phyloP scores from a whole-genome alignment of 2,113 vertebrate genomes.

The Triplophysa siluroides region DNA sequence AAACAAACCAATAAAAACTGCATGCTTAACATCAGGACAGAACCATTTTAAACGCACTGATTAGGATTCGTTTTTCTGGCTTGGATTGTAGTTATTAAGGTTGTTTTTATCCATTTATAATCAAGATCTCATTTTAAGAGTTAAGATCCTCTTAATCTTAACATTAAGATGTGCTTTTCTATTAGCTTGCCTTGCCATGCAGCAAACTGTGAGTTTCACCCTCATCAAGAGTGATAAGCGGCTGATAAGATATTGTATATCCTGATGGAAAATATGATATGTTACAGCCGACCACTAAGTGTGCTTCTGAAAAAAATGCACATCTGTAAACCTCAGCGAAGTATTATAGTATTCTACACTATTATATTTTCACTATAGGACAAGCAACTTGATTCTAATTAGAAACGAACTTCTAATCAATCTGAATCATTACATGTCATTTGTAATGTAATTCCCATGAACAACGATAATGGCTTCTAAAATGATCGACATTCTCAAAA shows the following conservation, averaged over 20 bases:
- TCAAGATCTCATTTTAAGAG: too few species aligned
- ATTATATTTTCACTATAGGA: background rate
- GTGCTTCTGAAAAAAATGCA: background rate
- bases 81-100: background rate
- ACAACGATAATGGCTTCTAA: constrained; percentile 17
- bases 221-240: background rate
- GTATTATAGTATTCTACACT: background rate
- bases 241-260: constrained; percentile 1
- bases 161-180: background rate
- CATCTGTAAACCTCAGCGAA: background rate
- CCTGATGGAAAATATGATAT: constrained; percentile 12
- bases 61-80: background rate
- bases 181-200: constrained; percentile 16
- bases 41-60: background rate
- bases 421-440: constrained; percentile 16
- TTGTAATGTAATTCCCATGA: constrained; percentile 17
- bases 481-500: constrained; percentile 8
- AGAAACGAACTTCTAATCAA: too few species aligned
- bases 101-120: too few species aligned
- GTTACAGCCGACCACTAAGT: constrained; percentile 19
- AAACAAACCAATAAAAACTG: background rate
- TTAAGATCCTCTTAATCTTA: background rate
- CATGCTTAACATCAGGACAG: background rate
- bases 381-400: background rate
- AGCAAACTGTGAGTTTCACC: background rate